Percentiles rank a stretch among this genome's conserved stretches.
These are phyloP conservation scores for Muricea muricata DNA, from an alignment of 92 coral and sea anemone species.

Conservation along the genomic window DNA sequence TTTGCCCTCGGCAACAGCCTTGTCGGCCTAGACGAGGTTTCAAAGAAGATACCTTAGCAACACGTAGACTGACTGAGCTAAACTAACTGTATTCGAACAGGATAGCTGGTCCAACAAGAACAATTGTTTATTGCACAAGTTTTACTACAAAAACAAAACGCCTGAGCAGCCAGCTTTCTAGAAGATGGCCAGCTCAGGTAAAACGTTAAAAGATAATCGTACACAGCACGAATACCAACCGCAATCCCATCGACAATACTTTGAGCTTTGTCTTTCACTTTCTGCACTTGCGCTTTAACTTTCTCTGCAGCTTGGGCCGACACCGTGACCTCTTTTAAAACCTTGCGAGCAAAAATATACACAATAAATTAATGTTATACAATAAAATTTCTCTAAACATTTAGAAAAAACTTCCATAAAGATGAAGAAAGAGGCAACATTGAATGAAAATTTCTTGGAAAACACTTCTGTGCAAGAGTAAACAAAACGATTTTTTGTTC, in stretches of 20 bases:
- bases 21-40: constrained; percentile 76
- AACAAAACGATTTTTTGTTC: no score
- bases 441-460: no score
- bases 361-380: no score
- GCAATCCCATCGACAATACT: constrained; percentile 97
- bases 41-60: neutral
- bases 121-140: neutral
- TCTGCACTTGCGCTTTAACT: constrained; percentile 97
- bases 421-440: no score
- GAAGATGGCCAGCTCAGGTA: no score
- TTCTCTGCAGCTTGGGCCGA: constrained; percentile 99
- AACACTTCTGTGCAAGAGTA: no score
- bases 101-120: neutral
- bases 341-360: constrained; percentile 51
- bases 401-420: no score
- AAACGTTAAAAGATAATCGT: neutral
- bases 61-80: neutral
- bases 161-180: no score
- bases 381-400: no score
- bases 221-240: constrained; percentile 55
- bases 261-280: constrained; percentile 98
- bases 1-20: constrained; percentile 87
- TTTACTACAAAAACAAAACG: no score
- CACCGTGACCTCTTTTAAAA: constrained; percentile 91
- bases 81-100: no score